Percentiles rank a stretch among this genome's conserved stretches.
phyloP scores from a whole-genome alignment of 1,140 invertebrate genomes.

The Diorhabda carinulata region DNA sequence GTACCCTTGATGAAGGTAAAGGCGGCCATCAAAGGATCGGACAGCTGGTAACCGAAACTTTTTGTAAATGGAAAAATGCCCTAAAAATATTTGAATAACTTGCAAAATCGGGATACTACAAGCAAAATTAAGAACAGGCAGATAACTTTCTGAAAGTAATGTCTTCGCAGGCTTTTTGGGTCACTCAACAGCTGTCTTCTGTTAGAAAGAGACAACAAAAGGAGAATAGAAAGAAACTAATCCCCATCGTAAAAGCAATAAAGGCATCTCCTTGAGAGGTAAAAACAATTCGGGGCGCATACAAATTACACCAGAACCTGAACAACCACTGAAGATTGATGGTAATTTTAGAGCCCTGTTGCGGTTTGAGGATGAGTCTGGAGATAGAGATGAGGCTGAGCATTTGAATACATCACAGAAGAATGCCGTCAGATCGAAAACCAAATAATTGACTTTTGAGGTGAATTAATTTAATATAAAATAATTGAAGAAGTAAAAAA shows the following conservation, averaged over 20 bases:
- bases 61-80: slow-evolving; percentile 21
- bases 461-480: slow-evolving; percentile 18
- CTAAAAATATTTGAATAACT: slow-evolving; percentile 11
- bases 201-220: no score
- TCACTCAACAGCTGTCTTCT: no score
- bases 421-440: neutral
- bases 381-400: neutral
- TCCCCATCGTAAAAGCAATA: slow-evolving; percentile 3
- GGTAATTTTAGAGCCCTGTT: slow-evolving; percentile 17
- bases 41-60: slow-evolving; percentile 17
- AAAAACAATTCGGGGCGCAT: neutral
- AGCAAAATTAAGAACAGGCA: no score
- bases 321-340: slow-evolving; percentile 9
- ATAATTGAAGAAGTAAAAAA: slow-evolving; percentile 16
- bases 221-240: neutral
- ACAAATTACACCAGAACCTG: neutral
- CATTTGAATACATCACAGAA: no score
- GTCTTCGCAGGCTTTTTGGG: neutral
- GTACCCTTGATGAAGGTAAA: neutral
- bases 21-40: slow-evolving; percentile 18
- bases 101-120: no score
- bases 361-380: slow-evolving; percentile 15
- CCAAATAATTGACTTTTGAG: neutral
- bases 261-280: neutral
- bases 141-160: no score